Base-by-base conservation (phyloP, 1,140 invertebrate species). In the Caligus rogercresseyi region DNA sequence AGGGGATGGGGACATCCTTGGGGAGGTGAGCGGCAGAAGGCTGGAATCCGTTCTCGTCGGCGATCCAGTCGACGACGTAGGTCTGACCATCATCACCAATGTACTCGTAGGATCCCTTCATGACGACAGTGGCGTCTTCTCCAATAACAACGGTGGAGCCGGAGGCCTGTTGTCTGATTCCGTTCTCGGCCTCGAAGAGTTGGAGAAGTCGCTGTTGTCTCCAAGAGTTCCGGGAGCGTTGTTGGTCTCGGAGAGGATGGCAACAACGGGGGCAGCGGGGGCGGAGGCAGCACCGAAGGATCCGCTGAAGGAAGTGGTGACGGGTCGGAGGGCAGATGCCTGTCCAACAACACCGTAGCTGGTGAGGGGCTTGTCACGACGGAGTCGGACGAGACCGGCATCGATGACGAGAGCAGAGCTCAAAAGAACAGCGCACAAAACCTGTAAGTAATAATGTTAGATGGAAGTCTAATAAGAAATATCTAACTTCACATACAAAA, bases 31-130 rank as follows among this genome's bases (percentile, higher is more conserved):
- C 77, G 21, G 78, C 79, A n/a, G 71, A 66, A 21, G 81, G 74
- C 51, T 76, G 69, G 71, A 81, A 83, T n/a, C 81, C 82, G 66
- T 81, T 81, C 67, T 83, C 80, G 67, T 83, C 81, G 26, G 82
- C 81, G 18, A 74, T 77, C 69, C 75, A 75, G 13, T 64, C 67
- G n/a, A 73, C 58, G 13, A 64, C 15, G 62, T 65, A 43, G 3
- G 21, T 53, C 21, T 65, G 25, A 52, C 61, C 61, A 43, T 66
- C 65, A 18, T 67, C 57, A 23, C 61, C 65, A 21, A 58, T 65
- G 43, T 61, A 68, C 1, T 21, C 13, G 67, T 67, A 67, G 20
- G 52, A 56, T 1, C 66, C 67, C 23, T 63, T 14, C 21, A 64
- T 55, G 2, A 60, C 53, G 7, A 65, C 15, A 15, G 18, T 51